Conservation (phyloP, 2,113 vertebrate species). For the Malurus melanocephalus region DNA sequence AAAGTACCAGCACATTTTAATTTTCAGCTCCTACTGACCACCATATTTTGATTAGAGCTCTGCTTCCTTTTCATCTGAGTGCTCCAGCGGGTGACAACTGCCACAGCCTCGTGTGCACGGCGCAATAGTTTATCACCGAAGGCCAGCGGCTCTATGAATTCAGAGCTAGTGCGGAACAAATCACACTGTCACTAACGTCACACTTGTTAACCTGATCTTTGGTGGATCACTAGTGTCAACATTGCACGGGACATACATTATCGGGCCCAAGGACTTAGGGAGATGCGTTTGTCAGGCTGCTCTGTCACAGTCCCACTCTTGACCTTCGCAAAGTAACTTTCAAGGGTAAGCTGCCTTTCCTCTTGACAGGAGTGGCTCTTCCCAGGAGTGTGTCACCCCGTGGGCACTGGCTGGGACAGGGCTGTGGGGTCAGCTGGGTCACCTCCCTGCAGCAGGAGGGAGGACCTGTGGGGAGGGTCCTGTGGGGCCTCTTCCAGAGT, state of each 20-base stretch:
- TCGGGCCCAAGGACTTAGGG: constrained; percentile 77
- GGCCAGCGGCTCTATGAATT: constrained; percentile 56
- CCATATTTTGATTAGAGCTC: constrained; percentile 60
- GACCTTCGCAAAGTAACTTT: constrained; percentile 68
- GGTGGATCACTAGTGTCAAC: constrained; percentile 73
- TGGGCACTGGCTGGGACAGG: neutral
- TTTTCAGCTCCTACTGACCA: constrained; percentile 43
- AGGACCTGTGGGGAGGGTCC: neutral
- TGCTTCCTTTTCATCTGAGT: constrained; percentile 49
- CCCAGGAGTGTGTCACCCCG: neutral
- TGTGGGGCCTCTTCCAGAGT: neutral
- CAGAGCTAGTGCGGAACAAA: constrained; percentile 59
- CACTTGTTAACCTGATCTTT: constrained; percentile 67
- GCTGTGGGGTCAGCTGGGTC: neutral
- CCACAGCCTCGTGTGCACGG: neutral
- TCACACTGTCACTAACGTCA: constrained; percentile 74
- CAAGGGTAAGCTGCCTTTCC: constrained; percentile 71
- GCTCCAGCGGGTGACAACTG: constrained; percentile 33
- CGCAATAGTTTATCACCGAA: constrained; percentile 66
- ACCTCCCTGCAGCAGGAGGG: accelerated
- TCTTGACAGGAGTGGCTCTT: neutral
- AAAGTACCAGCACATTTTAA: constrained; percentile 37
- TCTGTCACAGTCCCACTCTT: constrained; percentile 63
- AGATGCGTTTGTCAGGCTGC: constrained; percentile 75
- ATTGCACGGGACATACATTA: constrained; percentile 76